Base-by-base conservation (phyloP, 2,888 invertebrate species). In the Thyatira batis region DNA sequence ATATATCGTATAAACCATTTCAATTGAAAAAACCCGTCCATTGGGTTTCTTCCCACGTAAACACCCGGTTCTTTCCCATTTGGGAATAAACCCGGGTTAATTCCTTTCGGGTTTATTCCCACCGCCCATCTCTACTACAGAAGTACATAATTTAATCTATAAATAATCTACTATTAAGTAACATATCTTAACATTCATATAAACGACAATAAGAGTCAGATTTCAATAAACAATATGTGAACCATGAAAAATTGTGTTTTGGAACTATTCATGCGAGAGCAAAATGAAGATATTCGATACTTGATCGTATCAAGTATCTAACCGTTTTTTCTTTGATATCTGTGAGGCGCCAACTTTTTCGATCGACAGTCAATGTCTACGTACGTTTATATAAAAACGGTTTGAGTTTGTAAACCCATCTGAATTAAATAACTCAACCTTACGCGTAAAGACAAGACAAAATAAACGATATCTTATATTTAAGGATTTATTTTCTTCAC, bases 321-420 rank as follows among this genome's bases (percentile, higher is more conserved):
- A 57, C 64, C 70, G 59, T 64, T 70, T 76, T 78, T 79, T 78
- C 74, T 80, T 75, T 63, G 59, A 65, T 69, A 60, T 60, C 63
- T 63, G 59, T 63, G 61, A 71, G 87, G 89, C 89, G 88, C 89
- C 89, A 82, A 78, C 82, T 84, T 81, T 81, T 69, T 54, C 57
- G 33, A 17, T 53, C 50, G 50, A 54, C 54, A 56, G 60, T 48
- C 48, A 46, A 46, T 17, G 27, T 46, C 63, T 58, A 60, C 53
- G 58, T 63, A 50, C 53, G 54, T 64, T 59, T 61, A 57, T 52
- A 55, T 50, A 68, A 60, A 27, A 27, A 20, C 10, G 27, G 17
- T 17, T 5, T 5, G 8, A 39, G 17, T 8, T 39, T 8, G 11
- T 39, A 39, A 39, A 39, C 4, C n/a, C 17, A 2, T 39, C n/a